These are phyloP conservation scores for Pegoplata infirma DNA, from an alignment of 2,888 invertebrate species.

Conservation along the genomic window DNA sequence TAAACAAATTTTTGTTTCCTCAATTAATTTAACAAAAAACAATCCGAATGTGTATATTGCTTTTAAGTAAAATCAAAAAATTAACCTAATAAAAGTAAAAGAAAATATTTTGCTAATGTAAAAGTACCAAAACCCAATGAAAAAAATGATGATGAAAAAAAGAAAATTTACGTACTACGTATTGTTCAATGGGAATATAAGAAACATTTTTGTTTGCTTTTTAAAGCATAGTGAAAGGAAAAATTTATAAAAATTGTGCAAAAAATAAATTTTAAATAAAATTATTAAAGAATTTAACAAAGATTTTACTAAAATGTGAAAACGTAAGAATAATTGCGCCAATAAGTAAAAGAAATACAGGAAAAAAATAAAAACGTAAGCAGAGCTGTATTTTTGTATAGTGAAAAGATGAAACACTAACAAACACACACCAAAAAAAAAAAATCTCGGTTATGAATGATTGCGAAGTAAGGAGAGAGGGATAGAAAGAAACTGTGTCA, in stretches of 20 bases:
- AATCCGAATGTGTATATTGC: slow-evolving; percentile 34
- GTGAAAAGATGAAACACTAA: slow-evolving; percentile 31
- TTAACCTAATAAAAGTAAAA: slow-evolving; percentile 9
- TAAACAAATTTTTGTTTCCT: slow-evolving; percentile 8
- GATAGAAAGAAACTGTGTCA: slow-evolving; percentile 57
- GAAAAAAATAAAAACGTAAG: slow-evolving; percentile 55
- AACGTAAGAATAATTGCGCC: slow-evolving; percentile 70
- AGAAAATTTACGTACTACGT: slow-evolving; percentile 49
- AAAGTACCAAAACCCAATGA: slow-evolving; percentile 38
- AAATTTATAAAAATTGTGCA: not conserved
- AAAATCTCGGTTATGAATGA: slow-evolving; percentile 62
- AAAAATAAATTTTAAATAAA: not conserved
- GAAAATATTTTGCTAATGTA: slow-evolving; percentile 43
- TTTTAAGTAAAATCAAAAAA: not conserved
- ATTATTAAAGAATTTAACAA: not conserved
- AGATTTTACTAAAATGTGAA: slow-evolving; percentile 33
- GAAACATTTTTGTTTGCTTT: slow-evolving; percentile 9
- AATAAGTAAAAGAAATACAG: slow-evolving; percentile 68
- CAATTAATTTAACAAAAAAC: slow-evolving; percentile 1
- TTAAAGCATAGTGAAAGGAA: not conserved
- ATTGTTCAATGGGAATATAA: slow-evolving; percentile 38
- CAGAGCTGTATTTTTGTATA: slow-evolving; percentile 62
- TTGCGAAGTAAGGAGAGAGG: too few species aligned
- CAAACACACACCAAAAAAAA: slow-evolving; percentile 44
- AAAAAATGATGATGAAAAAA: slow-evolving; percentile 45